Evolutionary conservation across 2,888 invertebrate genomes (phyloP).

Genomic region (Spatulosminthurus flaviceps): DNA sequence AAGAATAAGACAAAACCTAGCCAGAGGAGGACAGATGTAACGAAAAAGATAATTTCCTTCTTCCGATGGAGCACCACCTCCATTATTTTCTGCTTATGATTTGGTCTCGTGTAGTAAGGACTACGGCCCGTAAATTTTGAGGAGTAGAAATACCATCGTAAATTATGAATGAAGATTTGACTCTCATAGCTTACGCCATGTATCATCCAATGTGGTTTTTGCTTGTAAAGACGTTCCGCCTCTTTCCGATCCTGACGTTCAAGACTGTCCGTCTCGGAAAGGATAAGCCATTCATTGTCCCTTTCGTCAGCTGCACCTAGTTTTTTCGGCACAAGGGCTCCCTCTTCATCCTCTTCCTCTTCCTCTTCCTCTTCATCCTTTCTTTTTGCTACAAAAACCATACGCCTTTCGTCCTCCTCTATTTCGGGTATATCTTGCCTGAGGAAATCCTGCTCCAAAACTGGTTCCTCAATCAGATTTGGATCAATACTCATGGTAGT

Average conservation of each 20-base stretch:
- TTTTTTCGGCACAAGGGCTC: not conserved
- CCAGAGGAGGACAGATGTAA: slow-evolving; percentile 35
- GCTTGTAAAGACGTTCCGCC: not conserved
- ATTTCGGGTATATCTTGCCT: slow-evolving; percentile 4
- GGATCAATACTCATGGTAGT: slow-evolving; percentile 27
- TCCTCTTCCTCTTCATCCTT: not conserved
- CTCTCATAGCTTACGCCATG: slow-evolving; percentile 39
- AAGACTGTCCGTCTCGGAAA: slow-evolving; percentile 15
- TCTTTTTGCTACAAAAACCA: not conserved
- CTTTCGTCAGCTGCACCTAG: not conserved
- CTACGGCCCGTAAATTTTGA: slow-evolving; percentile 15
- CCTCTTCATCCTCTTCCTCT: not conserved
- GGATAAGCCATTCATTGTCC: slow-evolving; percentile 32
- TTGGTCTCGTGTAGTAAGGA: slow-evolving; percentile 20
- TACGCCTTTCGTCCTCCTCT: slow-evolving; percentile 13
- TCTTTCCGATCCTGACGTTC: slow-evolving; percentile 4
- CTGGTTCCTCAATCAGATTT: slow-evolving; percentile 26
- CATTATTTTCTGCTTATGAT: slow-evolving; percentile 9
- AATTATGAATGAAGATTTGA: slow-evolving; percentile 21
- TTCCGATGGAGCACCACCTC: slow-evolving; percentile 29
- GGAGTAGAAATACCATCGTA: not conserved
- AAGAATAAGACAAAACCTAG: slow-evolving; percentile 21
- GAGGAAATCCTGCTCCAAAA: slow-evolving; percentile 28
- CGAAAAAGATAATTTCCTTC: slow-evolving; percentile 31
- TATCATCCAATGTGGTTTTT: slow-evolving; percentile 34